phyloP scores from a whole-genome alignment of 2,113 vertebrate genomes.

The Chitala chitala region DNA sequence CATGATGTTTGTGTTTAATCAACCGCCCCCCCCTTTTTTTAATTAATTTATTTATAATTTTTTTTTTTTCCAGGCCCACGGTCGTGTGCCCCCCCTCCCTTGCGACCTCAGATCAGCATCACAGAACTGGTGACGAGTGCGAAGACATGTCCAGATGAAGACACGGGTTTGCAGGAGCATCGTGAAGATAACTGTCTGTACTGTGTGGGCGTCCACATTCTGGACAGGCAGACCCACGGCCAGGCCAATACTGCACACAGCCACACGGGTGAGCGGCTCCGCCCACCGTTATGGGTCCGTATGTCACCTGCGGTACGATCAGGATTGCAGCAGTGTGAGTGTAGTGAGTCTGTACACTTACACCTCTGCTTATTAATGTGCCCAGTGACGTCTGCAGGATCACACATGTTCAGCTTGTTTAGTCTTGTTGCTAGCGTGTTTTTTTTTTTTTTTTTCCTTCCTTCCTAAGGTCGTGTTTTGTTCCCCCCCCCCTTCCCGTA shows the following conservation, averaged over 20 bases:
- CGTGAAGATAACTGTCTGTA: slow-evolving; percentile 93
- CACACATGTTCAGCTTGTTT: too few relatives aligned
- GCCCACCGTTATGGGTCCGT: too few relatives aligned
- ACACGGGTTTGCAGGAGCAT: slow-evolving; percentile 92
- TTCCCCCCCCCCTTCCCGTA: slow-evolving; percentile 22
- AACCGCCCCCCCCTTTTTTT: neutral
- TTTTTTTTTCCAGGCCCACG: slow-evolving; percentile 65
- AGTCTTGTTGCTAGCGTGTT: too few relatives aligned
- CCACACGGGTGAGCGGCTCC: slow-evolving; percentile 44
- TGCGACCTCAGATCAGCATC: slow-evolving; percentile 92
- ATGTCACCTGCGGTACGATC: too few relatives aligned
- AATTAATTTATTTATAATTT: too few relatives aligned
- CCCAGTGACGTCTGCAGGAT: too few relatives aligned
- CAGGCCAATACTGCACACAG: slow-evolving; percentile 72
- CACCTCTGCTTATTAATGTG: too few relatives aligned
- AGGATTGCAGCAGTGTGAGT: too few relatives aligned
- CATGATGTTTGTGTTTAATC: neutral
- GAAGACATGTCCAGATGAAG: slow-evolving; percentile 80
- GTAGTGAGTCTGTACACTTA: too few relatives aligned
- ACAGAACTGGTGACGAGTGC: slow-evolving; percentile 89
- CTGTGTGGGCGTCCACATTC: slow-evolving; percentile 80
- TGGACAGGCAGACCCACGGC: slow-evolving; percentile 77
- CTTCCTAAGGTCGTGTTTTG: neutral
- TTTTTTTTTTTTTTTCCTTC: too few relatives aligned
- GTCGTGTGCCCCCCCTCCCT: slow-evolving; percentile 42